Conservation (phyloP, 2,113 vertebrate genomes). For the Cochlearius cochlearius region DNA sequence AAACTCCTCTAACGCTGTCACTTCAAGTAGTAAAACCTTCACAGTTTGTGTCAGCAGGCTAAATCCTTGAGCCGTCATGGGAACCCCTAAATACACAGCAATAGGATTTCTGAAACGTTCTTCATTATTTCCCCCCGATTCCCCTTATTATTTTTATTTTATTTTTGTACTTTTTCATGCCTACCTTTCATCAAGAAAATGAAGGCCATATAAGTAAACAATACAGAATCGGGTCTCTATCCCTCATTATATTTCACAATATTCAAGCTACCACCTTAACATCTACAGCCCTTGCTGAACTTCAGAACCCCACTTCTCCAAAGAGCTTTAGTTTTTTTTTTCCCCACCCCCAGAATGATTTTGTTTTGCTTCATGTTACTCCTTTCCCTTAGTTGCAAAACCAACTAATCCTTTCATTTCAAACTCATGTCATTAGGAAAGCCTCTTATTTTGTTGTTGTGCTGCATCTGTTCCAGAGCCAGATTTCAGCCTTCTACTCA, state of each 20-base stretch:
- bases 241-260: neutral
- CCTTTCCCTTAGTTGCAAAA: neutral
- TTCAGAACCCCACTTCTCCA: neutral
- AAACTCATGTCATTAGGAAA: conserved; percentile 13
- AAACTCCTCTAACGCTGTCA: neutral
- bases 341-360: neutral
- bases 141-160: neutral
- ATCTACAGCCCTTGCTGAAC: neutral
- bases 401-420: conserved; percentile 39
- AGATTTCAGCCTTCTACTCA: neutral
- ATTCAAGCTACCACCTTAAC: neutral
- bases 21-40: neutral
- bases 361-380: neutral
- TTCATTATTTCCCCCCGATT: neutral
- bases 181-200: neutral
- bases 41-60: neutral
- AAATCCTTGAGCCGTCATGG: neutral
- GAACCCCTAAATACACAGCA: neutral
- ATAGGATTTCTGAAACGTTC: neutral
- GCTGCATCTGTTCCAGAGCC: neutral
- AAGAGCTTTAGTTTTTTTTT: neutral
- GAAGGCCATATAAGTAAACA: neutral
- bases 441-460: neutral
- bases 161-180: neutral
- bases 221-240: neutral